A percentile compares a stretch with the other conserved stretches of the same genome.
phyloP scores from a whole-genome alignment of 1,140 invertebrate genomes.

The Oreohelix idahoensis region DNA sequence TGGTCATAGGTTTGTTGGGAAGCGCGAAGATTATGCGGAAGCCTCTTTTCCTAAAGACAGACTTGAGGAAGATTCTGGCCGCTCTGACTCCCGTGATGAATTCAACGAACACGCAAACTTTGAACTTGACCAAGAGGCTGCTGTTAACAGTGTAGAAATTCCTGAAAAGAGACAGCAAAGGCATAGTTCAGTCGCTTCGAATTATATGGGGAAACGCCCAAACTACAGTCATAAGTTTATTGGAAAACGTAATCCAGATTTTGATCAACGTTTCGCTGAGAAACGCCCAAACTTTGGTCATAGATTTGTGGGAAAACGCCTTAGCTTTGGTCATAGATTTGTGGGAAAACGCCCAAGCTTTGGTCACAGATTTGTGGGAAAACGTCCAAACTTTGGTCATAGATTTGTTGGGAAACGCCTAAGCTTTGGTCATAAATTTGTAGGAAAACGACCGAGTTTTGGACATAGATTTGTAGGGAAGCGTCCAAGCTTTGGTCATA shows the following conservation, averaged over 20 bases:
- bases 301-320: constrained; percentile 3
- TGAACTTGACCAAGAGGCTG: too few relatives aligned
- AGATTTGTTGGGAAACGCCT: not conserved
- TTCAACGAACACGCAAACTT: too few relatives aligned
- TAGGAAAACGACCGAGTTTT: not conserved
- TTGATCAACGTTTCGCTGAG: not conserved
- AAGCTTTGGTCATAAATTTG: not conserved
- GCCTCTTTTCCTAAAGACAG: not conserved
- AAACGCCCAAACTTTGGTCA: not conserved
- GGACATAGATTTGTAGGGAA: not conserved
- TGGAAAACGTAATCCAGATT: not conserved
- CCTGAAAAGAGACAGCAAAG: not conserved
- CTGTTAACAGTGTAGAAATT: too few relatives aligned
- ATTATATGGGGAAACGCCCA: not conserved
- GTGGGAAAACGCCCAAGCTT: not conserved
- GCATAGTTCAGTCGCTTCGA: not conserved
- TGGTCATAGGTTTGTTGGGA: not conserved
- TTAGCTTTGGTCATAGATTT: constrained; percentile 6
- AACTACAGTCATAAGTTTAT: not conserved
- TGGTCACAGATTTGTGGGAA: not conserved
- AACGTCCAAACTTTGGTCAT: constrained; percentile 6
- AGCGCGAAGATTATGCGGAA: not conserved
- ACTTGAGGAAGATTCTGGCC: not conserved
- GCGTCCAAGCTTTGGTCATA: not conserved
- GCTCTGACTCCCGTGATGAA: too few relatives aligned